Percentiles rank a stretch among this genome's conserved stretches.
Evolutionary conservation across 2,888 invertebrate species (phyloP).

Genomic region (Agrypnus murinus): DNA sequence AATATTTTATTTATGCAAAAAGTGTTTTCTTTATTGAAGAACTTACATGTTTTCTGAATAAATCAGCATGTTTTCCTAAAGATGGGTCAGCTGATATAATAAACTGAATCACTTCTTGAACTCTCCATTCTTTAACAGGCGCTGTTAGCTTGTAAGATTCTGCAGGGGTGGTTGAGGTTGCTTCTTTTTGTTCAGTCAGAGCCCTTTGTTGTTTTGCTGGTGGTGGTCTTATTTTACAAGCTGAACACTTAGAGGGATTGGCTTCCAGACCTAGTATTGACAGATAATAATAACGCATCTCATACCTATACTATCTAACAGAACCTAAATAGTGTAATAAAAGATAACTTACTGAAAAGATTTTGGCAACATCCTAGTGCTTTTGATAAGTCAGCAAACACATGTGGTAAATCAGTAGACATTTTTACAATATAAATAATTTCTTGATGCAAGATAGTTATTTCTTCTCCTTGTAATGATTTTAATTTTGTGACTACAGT

Average conservation of each 20-base stretch:
- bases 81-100: constrained; percentile 90
- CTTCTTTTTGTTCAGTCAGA: constrained; percentile 76
- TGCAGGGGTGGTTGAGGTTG: constrained; percentile 79
- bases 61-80: constrained; percentile 89
- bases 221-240: constrained; percentile 64
- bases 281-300: too few species aligned
- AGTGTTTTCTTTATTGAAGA: too few species aligned
- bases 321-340: too few species aligned
- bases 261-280: constrained; percentile 66
- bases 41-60: constrained; percentile 94
- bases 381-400: constrained; percentile 73
- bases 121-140: constrained; percentile 90
- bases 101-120: constrained; percentile 95
- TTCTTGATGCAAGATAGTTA: constrained; percentile 66
- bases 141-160: constrained; percentile 70
- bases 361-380: constrained; percentile 75
- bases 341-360: constrained; percentile 73
- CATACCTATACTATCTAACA: too few species aligned
- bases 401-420: constrained; percentile 73
- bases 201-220: constrained; percentile 67
- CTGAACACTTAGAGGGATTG: constrained; percentile 61
- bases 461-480: constrained; percentile 66
- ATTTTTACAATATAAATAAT: constrained; percentile 76
- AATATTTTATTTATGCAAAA: too few species aligned
- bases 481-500: constrained; percentile 66